Percentiles rank a stretch among this genome's conserved stretches.
phyloP scores from a whole-genome alignment of 1,140 invertebrate genomes.

The Atta colombica region DNA sequence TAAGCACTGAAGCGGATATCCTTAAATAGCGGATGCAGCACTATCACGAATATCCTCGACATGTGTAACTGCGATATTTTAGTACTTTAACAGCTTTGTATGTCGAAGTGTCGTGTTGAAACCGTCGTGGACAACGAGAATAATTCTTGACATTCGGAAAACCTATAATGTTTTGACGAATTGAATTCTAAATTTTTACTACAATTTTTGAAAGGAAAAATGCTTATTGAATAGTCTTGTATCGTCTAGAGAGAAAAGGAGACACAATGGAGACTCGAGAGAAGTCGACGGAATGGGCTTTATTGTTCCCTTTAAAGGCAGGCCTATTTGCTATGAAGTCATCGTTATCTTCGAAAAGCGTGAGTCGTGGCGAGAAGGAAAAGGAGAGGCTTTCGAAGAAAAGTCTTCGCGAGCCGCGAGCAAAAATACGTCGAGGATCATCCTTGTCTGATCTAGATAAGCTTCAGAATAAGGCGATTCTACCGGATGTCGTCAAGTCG shows the following conservation, averaged over 20 bases:
- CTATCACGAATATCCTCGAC: constrained; percentile 52
- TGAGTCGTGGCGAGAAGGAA: constrained; percentile 71
- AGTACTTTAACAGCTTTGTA: constrained; percentile 4
- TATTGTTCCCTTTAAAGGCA: constrained; percentile 88
- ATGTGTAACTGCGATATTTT: not conserved
- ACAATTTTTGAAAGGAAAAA: not conserved
- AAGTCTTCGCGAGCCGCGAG: constrained; percentile 77
- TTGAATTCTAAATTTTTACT: not conserved
- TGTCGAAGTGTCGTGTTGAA: not conserved
- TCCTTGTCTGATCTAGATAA: constrained; percentile 91
- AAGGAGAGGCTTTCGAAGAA: constrained; percentile 72
- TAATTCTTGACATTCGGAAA: not conserved
- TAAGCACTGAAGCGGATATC: constrained; percentile 58
- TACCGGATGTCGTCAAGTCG: constrained; percentile 86
- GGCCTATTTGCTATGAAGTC: constrained; percentile 88
- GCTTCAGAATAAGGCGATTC: constrained; percentile 81
- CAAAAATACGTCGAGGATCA: constrained; percentile 89
- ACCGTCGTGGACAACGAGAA: not conserved
- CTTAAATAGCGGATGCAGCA: constrained; percentile 50
- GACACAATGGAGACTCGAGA: constrained; percentile 80
- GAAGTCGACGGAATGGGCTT: constrained; percentile 87
- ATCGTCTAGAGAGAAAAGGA: not conserved
- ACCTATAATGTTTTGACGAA: constrained; percentile 14
- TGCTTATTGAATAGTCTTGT: not conserved
- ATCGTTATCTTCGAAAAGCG: constrained; percentile 83